Percentiles rank a stretch among this genome's conserved stretches.
Conservation (phyloP, 2,797 vertebrate species). For the Trachurus trachurus region DNA sequence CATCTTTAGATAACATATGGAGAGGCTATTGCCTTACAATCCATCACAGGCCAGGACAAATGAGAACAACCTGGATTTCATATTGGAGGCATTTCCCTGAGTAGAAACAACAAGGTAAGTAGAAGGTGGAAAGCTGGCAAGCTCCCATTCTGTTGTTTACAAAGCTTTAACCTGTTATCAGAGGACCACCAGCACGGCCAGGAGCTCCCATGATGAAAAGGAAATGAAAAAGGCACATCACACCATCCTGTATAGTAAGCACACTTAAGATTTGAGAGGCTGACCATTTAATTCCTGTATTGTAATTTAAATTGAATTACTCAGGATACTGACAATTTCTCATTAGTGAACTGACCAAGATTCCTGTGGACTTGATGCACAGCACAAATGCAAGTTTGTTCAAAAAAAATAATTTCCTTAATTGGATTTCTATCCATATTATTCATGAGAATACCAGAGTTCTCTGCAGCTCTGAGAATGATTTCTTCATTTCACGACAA, state of each 20-base stretch:
- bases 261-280: background rate
- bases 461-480: background rate
- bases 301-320: background rate
- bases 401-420: constrained; percentile 6
- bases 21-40: constrained; percentile 73
- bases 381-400: constrained; percentile 24
- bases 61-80: constrained; percentile 79
- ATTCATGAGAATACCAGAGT: constrained; percentile 3
- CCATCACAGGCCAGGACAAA: constrained; percentile 80
- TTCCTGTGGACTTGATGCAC: background rate
- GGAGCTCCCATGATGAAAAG: constrained; percentile 22
- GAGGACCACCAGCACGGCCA: constrained; percentile 12
- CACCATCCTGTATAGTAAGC: background rate
- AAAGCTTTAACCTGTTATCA: constrained; percentile 52
- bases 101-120: constrained; percentile 59
- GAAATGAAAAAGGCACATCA: constrained; percentile 23
- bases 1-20: constrained; percentile 83
- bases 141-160: constrained; percentile 48
- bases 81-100: constrained; percentile 64
- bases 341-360: background rate
- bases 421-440: constrained; percentile 21
- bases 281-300: background rate
- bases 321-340: no score
- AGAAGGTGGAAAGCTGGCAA: constrained; percentile 40
- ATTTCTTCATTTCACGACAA: constrained; percentile 24